A percentile compares a stretch with the other conserved stretches of the same genome.
Conservation (phyloP, 2,888 invertebrate genomes). For the Zele albiditarsus region DNA sequence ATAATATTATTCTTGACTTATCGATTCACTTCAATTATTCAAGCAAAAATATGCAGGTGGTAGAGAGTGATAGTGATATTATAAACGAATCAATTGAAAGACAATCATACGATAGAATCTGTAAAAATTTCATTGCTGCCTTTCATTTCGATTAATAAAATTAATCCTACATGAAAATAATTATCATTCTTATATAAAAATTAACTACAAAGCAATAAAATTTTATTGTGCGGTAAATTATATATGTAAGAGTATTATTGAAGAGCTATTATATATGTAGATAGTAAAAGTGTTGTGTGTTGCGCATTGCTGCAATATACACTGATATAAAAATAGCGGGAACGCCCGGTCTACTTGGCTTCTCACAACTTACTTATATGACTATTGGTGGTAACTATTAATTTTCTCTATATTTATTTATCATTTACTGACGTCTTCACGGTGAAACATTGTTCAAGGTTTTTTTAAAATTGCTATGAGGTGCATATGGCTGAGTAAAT, state of each 20-base stretch:
- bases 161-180: neutral
- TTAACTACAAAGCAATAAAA: neutral
- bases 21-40: slow-evolving; percentile 8
- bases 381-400: slow-evolving; percentile 1
- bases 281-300: neutral
- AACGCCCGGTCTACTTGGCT: slow-evolving; percentile 32
- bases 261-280: neutral
- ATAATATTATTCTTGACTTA: neutral
- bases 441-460: neutral
- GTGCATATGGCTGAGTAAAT: neutral
- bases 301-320: slow-evolving; percentile 28
- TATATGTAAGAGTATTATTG: slow-evolving; percentile 1
- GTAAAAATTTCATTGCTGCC: neutral
- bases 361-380: neutral
- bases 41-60: neutral
- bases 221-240: slow-evolving; percentile 5
- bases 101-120: neutral
- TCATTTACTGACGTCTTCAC: slow-evolving; percentile 3
- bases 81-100: neutral
- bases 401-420: neutral
- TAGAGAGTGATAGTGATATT: neutral
- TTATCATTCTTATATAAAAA: neutral
- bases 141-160: neutral
- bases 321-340: slow-evolving; percentile 39
- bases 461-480: neutral